These are phyloP conservation scores for Nettapus auritus DNA, from an alignment of 2,113 vertebrate genomes.

Conservation along the genomic window DNA sequence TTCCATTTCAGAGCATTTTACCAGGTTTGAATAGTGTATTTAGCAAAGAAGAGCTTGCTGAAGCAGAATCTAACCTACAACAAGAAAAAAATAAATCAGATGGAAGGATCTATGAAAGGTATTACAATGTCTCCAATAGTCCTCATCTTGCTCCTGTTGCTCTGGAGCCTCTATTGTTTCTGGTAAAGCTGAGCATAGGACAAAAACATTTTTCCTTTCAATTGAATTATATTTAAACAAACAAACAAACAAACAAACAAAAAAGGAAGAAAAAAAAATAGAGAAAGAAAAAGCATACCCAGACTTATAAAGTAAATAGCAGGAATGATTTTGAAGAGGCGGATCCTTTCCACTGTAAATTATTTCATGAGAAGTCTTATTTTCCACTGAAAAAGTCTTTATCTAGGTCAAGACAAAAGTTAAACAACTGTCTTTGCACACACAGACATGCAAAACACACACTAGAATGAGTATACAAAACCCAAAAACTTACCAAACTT, in stretches of 20 bases:
- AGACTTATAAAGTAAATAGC: neutral
- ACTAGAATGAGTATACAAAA: neutral
- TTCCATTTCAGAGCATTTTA: neutral
- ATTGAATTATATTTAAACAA: neutral
- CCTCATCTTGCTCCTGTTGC: neutral
- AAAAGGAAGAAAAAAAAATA: too few species aligned
- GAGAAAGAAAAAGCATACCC: neutral
- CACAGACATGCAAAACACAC: neutral
- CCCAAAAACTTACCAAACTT: neutral
- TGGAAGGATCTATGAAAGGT: neutral
- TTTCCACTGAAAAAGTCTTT: neutral
- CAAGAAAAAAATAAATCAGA: neutral
- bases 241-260: too few species aligned
- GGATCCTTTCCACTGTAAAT: neutral
- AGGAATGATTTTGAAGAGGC: neutral
- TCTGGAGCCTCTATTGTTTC: neutral
- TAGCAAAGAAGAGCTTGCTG: neutral
- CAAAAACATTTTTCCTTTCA: neutral
- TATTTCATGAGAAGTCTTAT: neutral
- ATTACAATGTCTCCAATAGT: neutral
- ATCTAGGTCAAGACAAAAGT: neutral
- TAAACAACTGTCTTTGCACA: neutral
- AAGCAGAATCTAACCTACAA: neutral
- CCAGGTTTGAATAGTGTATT: neutral
- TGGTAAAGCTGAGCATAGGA: neutral